These are phyloP conservation scores for Camelus bactrianus DNA, from an alignment of 2,113 vertebrate species.

Conservation along the genomic window DNA sequence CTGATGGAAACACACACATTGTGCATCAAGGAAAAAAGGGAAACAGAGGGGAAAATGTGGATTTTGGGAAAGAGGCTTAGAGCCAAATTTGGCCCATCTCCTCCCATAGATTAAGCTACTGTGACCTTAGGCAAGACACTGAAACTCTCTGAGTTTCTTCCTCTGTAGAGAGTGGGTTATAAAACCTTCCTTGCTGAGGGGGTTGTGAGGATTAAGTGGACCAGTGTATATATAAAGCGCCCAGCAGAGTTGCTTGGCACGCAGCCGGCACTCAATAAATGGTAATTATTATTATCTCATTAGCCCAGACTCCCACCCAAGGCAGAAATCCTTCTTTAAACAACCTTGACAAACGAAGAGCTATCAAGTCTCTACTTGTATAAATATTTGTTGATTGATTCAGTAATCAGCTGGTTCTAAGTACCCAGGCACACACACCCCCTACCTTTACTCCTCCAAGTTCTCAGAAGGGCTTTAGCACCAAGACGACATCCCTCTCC, in stretches of 20 bases:
- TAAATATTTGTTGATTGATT: conserved; percentile 76
- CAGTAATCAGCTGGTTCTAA: conserved; percentile 52
- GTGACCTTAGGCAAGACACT: conserved; percentile 6
- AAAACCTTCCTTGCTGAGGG: conserved; percentile 32
- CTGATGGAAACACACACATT: background rate
- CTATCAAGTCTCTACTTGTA: conserved; percentile 53
- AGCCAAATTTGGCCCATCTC: background rate
- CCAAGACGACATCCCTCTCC: background rate
- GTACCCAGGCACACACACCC: background rate
- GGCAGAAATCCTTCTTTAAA: conserved; percentile 72
- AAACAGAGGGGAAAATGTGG: background rate
- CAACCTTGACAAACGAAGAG: conserved; percentile 44
- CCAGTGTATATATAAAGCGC: conserved; percentile 3
- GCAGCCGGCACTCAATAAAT: conserved; percentile 61
- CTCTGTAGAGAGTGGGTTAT: background rate
- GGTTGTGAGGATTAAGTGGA: conserved; percentile 55
- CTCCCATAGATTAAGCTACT: background rate
- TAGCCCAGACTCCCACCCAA: conserved; percentile 65
- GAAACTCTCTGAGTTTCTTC: background rate
- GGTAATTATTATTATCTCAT: conserved; percentile 74
- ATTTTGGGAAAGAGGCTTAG: background rate
- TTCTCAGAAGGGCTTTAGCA: background rate
- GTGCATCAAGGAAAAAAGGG: background rate
- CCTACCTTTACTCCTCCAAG: background rate
- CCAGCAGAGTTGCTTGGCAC: conserved; percentile 38